Evolutionary conservation across 1,140 invertebrate species (phyloP).

Genomic region (Brachionus rotundiformis): DNA sequence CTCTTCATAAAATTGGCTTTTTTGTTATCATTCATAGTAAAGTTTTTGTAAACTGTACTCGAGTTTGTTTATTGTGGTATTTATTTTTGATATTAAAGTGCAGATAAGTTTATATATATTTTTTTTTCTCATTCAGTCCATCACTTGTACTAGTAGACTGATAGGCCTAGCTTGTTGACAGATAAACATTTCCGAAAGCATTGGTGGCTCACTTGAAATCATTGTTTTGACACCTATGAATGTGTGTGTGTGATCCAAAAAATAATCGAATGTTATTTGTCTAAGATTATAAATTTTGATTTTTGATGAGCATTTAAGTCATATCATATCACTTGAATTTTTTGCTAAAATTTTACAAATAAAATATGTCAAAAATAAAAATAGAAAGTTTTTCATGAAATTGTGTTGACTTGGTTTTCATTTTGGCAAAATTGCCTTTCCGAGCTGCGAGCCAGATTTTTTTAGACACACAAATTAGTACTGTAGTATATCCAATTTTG

Average conservation of each 20-base stretch:
- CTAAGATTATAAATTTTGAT: not conserved
- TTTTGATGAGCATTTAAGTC: not conserved
- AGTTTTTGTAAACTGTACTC: conserved; percentile 2
- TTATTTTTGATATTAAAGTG: conserved; percentile 5
- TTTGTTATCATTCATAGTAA: not conserved
- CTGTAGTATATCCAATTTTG: not conserved
- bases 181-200: not conserved
- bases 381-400: not conserved
- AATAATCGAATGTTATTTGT: not conserved
- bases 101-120: not conserved
- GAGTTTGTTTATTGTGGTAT: conserved; percentile 15
- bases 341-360: not conserved
- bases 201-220: not conserved
- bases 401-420: not conserved
- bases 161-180: not conserved
- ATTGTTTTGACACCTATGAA: not conserved
- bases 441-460: not conserved
- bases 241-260: not conserved
- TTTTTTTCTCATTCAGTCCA: too few relatives aligned
- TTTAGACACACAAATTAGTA: not conserved
- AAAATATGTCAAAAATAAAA: not conserved
- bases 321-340: too few relatives aligned
- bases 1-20: conserved; percentile 2
- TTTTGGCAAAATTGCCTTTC: not conserved
- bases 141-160: not conserved